Base-by-base conservation (phyloP, 2,113 vertebrate genomes). In the Trogon melanurus region DNA sequence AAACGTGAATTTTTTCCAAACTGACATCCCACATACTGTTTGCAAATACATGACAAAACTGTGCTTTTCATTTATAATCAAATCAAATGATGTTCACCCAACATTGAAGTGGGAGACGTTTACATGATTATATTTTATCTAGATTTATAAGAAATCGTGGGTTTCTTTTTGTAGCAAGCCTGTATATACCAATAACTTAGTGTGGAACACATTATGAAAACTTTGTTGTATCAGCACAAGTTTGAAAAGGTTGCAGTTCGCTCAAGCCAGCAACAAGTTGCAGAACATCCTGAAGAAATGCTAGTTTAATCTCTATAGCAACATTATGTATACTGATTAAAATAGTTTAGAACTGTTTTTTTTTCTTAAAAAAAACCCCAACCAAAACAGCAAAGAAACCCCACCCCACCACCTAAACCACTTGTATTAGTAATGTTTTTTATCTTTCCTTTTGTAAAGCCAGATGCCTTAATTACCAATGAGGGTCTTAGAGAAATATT, bases 401-500 rank as follows among this genome's bases (percentile, higher is more conserved):
- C 41, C 41, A 41, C 41, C 41, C 41, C 41, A 41, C 41, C 41
- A n/a, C 53, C 10, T 22, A 57, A 38, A 50, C 2, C 15, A 14
- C 11, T 82, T 60, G 1, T 71, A 44, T 73, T 73, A 50, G 12
- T 72, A 54, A 58, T 7, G 5, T 21, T 76, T 86, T 44, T 88
- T 78, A 47, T 3, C 13, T 81, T 95, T 88, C 15, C 51, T 92
- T 84, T 84, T 61, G 27, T 89, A 92, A 93, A 93, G 54, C 92
- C 62, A 62, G 41, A 67, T 94, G 95, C 96, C 95, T 97, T 96
- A 96, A 96, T 58, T 92, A 61, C 32, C 41, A 34, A 2, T 27
- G 60, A 32, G 78, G 22, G 53, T 83, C 64, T 94, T 13, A 10
- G 64, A 91, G 54, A 53, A 67, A 79, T 83, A 76, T 21, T 12